Evolutionary conservation across 1,140 invertebrate species (phyloP), one percentile per base, ranked within the genome.

Genomic region (Drosophila sturtevanti): DNA sequence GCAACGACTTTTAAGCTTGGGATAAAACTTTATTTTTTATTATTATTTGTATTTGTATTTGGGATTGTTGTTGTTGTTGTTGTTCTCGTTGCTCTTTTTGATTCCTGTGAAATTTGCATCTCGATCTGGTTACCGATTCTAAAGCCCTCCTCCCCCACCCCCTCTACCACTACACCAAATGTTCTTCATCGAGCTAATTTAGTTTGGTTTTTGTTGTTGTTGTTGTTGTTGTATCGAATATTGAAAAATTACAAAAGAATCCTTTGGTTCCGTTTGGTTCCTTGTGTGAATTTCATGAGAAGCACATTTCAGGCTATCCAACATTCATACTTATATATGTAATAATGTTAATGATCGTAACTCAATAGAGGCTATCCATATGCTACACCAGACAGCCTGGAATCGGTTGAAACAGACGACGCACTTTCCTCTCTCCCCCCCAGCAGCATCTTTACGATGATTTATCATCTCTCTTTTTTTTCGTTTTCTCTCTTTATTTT

Each of bases 71-170:
- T 31, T 24, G 22, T 24, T 24, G 4, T 4, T 24, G 22, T 24
- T 31, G 27, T 31, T 31, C 27, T 31, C 27, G 27, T 31, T 75
- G 3, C 61, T 48, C 64, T 68, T 84, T 82, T 89, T 89, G 77
- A 89, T 89, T 89, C 84, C 84, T 84, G 80, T 84, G 84, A 89
- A 89, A 89, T 89, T 89, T 89, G 84, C 84, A 80, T 89, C 48
- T 58, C 69, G 24, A 63, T 37, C 35, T 48, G 41, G 41, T 48
- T 48, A 48, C 58, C 60, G n/a, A 74, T 61, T 31, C 72, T 35
- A n/a, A 75, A n/a, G n/a, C n/a, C n/a, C n/a, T n/a, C n/a, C n/a
- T 34, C 63, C 62, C 31, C 24, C 61, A n/a, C n/a, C n/a, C n/a
- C n/a, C n/a, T n/a, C n/a, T n/a, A n/a, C n/a, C n/a, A n/a, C n/a